Evolutionary conservation across 2,113 vertebrate species (phyloP), one percentile per base, ranked within the genome.

Genomic region (Athene cunicularia): DNA sequence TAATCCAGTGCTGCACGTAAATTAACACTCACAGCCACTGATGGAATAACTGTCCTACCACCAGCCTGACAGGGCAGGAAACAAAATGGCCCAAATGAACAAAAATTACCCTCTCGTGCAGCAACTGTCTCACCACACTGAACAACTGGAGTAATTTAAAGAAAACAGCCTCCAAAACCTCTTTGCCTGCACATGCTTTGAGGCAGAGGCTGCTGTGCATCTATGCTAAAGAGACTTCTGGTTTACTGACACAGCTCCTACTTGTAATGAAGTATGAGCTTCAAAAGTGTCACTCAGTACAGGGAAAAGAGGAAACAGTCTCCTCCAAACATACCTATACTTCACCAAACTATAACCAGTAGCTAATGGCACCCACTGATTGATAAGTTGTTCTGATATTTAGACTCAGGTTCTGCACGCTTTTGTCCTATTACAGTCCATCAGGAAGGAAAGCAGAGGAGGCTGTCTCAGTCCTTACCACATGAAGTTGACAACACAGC

Each of bases 61-160:
- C 18, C 43, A 45, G 66, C 27, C 62, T 76, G 73, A 90, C 9
- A 72, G n/a, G 53, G 32, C 86, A 97, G 88, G 90, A 97, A 94
- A 96, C 52, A 93, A 76, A 97, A 93, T 66, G 85, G 88, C 80
- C 88, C 90, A 88, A 94, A 95, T 6, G 27, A 96, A 90, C 77
- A 96, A 92, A 93, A 94, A 71, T 70, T 60, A 89, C 63, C 56
- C 73, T 90, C 37, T 18, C 0, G 5, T n/a, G 45, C 26, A 76
- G 55, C 53, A 63, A 26, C 30, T 49, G 35, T 18, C 50, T 55
- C 47, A 24, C 18, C 22, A 35, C 1, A 5, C 26, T 6, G 21
- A 84, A 63, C 14, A 35, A 52, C 67, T 68, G 20, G 27, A 93
- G 50, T 55, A 58, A 63, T 52, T 63, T 6, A 5, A 64, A 72